A percentile compares a stretch with the other conserved stretches of the same genome.
Conservation (phyloP, 2,888 invertebrate species). For the Cerastis rubricosa region DNA sequence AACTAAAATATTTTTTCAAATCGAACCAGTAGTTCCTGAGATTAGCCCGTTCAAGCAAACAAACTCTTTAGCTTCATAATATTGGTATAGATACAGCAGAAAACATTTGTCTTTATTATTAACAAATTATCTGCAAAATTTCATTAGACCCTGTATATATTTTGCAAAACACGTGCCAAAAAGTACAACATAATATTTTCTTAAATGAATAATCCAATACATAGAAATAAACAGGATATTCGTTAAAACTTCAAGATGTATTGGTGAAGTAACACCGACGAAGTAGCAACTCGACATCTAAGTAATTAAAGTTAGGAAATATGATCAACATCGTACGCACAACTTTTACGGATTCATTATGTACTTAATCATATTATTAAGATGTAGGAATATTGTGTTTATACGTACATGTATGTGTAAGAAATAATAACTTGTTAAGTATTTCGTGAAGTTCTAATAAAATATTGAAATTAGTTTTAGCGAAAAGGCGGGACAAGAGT, state of each 20-base stretch:
- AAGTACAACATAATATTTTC: background rate
- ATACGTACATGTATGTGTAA: background rate
- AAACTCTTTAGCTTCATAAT: too few relatives aligned
- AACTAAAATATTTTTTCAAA: too few relatives aligned
- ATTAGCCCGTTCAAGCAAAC: too few relatives aligned
- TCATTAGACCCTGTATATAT: background rate
- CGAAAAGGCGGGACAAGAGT: too few relatives aligned
- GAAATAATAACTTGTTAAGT: background rate
- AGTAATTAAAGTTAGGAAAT: constrained; percentile 58
- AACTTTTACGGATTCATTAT: constrained; percentile 49
- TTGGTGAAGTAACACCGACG: constrained; percentile 47
- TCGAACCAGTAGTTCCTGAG: too few relatives aligned
- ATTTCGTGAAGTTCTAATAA: background rate
- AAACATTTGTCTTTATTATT: background rate
- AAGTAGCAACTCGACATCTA: constrained; percentile 50
- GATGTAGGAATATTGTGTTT: constrained; percentile 3
- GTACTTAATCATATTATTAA: constrained; percentile 36
- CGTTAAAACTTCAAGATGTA: constrained; percentile 46
- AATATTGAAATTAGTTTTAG: background rate
- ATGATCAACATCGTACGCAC: constrained; percentile 47
- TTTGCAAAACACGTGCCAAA: background rate
- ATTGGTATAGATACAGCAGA: too few relatives aligned
- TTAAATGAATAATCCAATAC: constrained; percentile 18
- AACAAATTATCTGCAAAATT: background rate
- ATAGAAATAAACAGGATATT: constrained; percentile 29